Percentiles rank a stretch among this genome's conserved stretches.
phyloP scores from a whole-genome alignment of 2,888 invertebrate species.

The Desoria tigrina region DNA sequence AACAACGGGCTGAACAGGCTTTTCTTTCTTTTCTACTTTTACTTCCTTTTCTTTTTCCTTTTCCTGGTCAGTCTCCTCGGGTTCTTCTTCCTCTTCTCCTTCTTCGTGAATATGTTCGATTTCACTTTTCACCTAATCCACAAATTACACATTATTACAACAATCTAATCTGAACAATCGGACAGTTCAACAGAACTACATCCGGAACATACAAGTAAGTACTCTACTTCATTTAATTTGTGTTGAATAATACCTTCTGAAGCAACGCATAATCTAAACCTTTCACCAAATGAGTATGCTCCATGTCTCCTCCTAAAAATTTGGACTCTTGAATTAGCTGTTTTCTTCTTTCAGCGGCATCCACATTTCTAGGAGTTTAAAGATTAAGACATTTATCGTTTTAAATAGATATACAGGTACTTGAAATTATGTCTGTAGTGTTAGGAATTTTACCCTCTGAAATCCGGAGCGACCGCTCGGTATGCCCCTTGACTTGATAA shows the following conservation, averaged over 20 bases:
- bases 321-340: constrained; percentile 98
- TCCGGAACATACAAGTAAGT: no score
- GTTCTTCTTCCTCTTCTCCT: constrained; percentile 64
- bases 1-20: constrained; percentile 40
- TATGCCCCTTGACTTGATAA: constrained; percentile 78
- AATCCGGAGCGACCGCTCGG: constrained; percentile 92
- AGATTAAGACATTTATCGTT: constrained; percentile 22
- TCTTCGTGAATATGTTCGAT: constrained; percentile 77
- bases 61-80: constrained; percentile 59
- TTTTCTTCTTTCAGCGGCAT: constrained; percentile 89
- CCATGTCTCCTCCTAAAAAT: constrained; percentile 99
- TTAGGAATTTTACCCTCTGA: constrained; percentile 88
- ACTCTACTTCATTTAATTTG: not conserved
- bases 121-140: constrained; percentile 73
- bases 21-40: constrained; percentile 51
- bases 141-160: no score
- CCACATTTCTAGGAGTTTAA: constrained; percentile 60
- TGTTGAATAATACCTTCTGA: constrained; percentile 69
- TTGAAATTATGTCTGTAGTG: no score
- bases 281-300: constrained; percentile 99
- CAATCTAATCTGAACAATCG: no score
- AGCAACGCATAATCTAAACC: constrained; percentile 89
- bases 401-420: no score
- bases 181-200: no score
- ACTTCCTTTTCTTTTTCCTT: constrained; percentile 53